A percentile compares a stretch with the other conserved stretches of the same genome.
Conservation (phyloP, 1,140 invertebrate species). For the Drosophila novamexicana region DNA sequence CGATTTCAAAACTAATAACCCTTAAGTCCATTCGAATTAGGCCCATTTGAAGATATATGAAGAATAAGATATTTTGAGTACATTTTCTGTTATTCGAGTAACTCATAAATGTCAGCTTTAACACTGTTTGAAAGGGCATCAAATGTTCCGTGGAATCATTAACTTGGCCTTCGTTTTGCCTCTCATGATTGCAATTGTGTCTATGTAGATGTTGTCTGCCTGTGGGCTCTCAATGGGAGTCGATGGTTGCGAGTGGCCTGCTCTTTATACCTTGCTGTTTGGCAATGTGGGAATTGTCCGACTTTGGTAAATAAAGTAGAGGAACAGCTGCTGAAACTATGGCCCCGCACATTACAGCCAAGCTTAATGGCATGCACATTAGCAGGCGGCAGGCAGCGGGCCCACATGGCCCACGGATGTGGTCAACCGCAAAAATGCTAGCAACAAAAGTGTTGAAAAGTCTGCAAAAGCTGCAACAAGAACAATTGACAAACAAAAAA, state of each 20-base stretch:
- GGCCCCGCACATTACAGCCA: constrained; percentile 8
- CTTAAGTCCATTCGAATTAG: too few relatives aligned
- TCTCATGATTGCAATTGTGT: constrained; percentile 22
- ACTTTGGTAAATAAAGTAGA: constrained; percentile 21
- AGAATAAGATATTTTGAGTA: too few relatives aligned
- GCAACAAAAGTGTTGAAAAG: constrained; percentile 59
- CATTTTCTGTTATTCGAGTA: too few relatives aligned
- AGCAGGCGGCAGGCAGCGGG: too few relatives aligned
- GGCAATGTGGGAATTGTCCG: constrained; percentile 33
- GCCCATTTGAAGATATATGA: too few relatives aligned
- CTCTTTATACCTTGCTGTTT: constrained; percentile 3
- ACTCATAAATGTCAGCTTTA: too few relatives aligned
- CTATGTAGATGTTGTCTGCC: constrained; percentile 20
- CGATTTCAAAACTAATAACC: too few relatives aligned
- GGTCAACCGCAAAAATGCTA: constrained; percentile 27
- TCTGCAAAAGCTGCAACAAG: constrained; percentile 13
- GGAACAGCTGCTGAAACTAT: constrained; percentile 28
- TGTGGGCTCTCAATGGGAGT: not conserved
- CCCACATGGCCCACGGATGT: constrained; percentile 30
- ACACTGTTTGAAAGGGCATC: not conserved
- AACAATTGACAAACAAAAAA: constrained; percentile 60
- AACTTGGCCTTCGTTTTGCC: not conserved
- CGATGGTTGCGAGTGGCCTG: not conserved
- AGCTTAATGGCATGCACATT: constrained; percentile 24
- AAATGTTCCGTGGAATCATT: not conserved